Evolutionary conservation across 2,113 vertebrate genomes (phyloP), one percentile per base, ranked within the genome.

Genomic region (Gasterosteus nipponicus): DNA sequence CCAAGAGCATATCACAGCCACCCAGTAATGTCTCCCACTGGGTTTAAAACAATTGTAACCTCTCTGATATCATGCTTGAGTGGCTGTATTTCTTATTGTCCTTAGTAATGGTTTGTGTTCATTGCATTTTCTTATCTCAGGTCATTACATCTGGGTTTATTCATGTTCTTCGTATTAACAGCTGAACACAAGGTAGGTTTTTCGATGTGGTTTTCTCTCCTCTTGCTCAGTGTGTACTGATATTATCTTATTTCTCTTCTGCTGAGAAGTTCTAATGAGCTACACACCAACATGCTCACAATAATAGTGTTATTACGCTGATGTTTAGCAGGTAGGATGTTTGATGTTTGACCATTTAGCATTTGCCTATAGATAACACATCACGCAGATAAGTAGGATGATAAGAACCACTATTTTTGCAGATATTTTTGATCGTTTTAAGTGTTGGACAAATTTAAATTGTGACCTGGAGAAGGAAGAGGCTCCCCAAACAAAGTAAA

Each of bases 31-130:
- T 80, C 71, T 62, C 76, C 75, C 80, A 61, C 41, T 64, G 63
- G 54, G 15, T 73, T 77, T 86, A 42, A 22, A 68, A 80, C 80
- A 83, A 86, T 83, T 71, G 77, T 84, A 78, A 65, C 59, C 54
- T 75, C 64, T 68, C 29, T 41, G 38, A 62, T 77, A 69, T 58
- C 38, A 81, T 39, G 47, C 64, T 78, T 75, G 76, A 82, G 47
- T 80, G 49, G 44, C 66, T 75, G 46, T 12, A 56, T 80, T 53
- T 80, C 29, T 65, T 76, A 59, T 78, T 80, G 64, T 58, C 22
- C 49, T 72, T 46, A 33, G 16, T 74, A 57, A 66, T 82, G 72
- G 73, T 16, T 77, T 47, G 62, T 46, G 19, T 70, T 44, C 63
- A 60, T 38, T 78, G 63, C 26, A 53, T 84, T 77, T 81, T 69